phyloP scores from a whole-genome alignment of 2,113 vertebrate genomes.

The Otolemur garnettii region DNA sequence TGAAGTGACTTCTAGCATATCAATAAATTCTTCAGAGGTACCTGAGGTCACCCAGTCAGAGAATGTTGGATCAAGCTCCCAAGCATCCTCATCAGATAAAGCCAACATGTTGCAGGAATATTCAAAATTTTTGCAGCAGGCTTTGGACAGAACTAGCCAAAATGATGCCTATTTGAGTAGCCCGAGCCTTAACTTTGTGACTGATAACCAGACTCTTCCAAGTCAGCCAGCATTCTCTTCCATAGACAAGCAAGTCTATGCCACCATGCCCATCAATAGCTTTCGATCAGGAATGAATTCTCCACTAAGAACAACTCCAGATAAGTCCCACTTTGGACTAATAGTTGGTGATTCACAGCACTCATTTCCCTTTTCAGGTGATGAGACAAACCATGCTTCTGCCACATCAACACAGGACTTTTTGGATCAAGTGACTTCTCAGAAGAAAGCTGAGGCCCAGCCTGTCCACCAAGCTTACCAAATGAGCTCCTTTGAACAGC shows the following conservation, averaged over 20 bases:
- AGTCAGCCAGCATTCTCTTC: slow-evolving; percentile 96
- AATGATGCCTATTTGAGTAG: slow-evolving; percentile 99
- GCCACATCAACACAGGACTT: slow-evolving; percentile 98
- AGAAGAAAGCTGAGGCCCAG: slow-evolving; percentile 97
- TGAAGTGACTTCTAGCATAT: slow-evolving; percentile 98
- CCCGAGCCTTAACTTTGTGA: slow-evolving; percentile 97
- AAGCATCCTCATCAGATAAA: slow-evolving; percentile 95
- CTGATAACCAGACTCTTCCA: slow-evolving; percentile 95
- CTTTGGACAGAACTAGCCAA: slow-evolving; percentile 99
- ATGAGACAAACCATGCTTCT: slow-evolving; percentile 95
- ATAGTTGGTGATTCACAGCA: slow-evolving; percentile 98
- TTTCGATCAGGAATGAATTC: slow-evolving; percentile 97
- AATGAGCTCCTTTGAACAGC: slow-evolving; percentile 97
- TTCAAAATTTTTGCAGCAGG: slow-evolving; percentile 99
- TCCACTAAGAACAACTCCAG: slow-evolving; percentile 95
- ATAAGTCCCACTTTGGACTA: slow-evolving; percentile 98
- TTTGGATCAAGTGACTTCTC: slow-evolving; percentile 96
- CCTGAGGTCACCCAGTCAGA: slow-evolving; percentile 94
- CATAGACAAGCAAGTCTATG: slow-evolving; percentile 95
- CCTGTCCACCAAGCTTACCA: slow-evolving; percentile 97
- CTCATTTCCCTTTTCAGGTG: slow-evolving; percentile 98
- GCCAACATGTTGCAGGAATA: slow-evolving; percentile 99
- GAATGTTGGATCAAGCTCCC: slow-evolving; percentile 91
- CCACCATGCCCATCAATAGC: slow-evolving; percentile 93
- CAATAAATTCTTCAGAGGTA: slow-evolving; percentile 97